Evolutionary conservation across 1,140 invertebrate genomes (phyloP).

Genomic region (Capitella teleta): DNA sequence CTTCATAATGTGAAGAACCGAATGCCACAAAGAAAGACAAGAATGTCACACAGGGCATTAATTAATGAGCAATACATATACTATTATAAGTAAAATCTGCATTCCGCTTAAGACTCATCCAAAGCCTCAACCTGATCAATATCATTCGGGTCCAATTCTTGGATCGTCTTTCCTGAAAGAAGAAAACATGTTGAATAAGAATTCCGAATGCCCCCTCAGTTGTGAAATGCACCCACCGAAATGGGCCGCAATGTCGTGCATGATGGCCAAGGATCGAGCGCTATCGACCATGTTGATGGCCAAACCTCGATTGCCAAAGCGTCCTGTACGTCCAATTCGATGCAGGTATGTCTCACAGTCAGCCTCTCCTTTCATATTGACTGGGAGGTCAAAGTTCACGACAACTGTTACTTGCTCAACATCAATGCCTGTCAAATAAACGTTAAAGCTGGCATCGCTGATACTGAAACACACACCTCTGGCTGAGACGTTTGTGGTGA

Average conservation of each 20-base stretch:
- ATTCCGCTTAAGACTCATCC: no score
- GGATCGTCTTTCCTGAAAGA: no score
- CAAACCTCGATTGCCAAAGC: slow-evolving; percentile 89
- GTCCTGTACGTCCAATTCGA: slow-evolving; percentile 86
- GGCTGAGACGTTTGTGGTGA: slow-evolving; percentile 95
- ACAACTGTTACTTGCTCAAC: slow-evolving; percentile 83
- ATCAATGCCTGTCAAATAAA: slow-evolving; percentile 65
- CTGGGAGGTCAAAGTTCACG: slow-evolving; percentile 94
- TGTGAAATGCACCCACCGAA: slow-evolving; percentile 59
- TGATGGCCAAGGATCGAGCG: slow-evolving; percentile 54
- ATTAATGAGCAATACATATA: no score
- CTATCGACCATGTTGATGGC: slow-evolving; percentile 90
- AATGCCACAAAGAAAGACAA: no score
- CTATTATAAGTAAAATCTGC: no score
- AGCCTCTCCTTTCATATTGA: slow-evolving; percentile 51
- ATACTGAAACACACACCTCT: slow-evolving; percentile 55
- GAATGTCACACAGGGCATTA: no score
- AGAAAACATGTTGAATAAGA: no score
- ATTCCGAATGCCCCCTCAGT: no score
- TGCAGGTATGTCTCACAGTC: slow-evolving; percentile 83
- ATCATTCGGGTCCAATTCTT: no score
- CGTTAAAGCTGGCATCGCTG: no score
- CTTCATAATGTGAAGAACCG: no score
- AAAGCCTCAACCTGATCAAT: no score
- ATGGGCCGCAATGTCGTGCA: slow-evolving; percentile 74